Base-by-base conservation (phyloP, 2,888 invertebrate genomes). In the Poecilobothrus nobilitatus region DNA sequence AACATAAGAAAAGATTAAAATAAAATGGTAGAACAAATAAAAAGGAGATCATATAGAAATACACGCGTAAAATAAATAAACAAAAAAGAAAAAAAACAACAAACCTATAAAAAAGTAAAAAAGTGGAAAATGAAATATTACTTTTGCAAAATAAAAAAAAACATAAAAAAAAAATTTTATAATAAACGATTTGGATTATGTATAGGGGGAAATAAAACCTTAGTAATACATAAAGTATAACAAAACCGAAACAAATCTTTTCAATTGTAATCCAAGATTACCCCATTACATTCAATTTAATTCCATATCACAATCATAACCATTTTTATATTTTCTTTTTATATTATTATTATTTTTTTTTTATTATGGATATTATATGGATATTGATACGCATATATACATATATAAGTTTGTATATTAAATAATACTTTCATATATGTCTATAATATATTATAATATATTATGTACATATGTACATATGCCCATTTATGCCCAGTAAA, bases 211-310 rank as follows among this genome's bases (percentile, higher is more conserved):
- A 53, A 18, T 2, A 53, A 53, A 53, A 53, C n/a, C 15, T 53
- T 15, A 53, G 53, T 27, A 27, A 27, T 27, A 27, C 27, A 27
- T 27, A 27, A 27, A 15, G 53, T 18, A 53, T 18, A 53, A 53
- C 15, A 53, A 53, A 53, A 6, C 53, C 15, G 15, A 53, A 53
- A 53, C 53, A 53, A 53, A 53, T 53, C 53, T 53, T 53, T 53
- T 53, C 53, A 53, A 53, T 53, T 53, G 53, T 53, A 53, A 53
- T 53, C 53, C 53, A 18, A 53, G 53, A 53, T 53, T 53, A 53
- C 53, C 27, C 53, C 53, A 53, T 53, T 53, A 53, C 53, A 53
- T 53, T 53, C 53, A 53, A 53, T 53, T 53, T 53, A 53, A 53
- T 53, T 53, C 15, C 53, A 12, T 18, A 53, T 53, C 53, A 53